phyloP scores from a whole-genome alignment of 2,888 invertebrate species.

The Apodemia duryi region DNA sequence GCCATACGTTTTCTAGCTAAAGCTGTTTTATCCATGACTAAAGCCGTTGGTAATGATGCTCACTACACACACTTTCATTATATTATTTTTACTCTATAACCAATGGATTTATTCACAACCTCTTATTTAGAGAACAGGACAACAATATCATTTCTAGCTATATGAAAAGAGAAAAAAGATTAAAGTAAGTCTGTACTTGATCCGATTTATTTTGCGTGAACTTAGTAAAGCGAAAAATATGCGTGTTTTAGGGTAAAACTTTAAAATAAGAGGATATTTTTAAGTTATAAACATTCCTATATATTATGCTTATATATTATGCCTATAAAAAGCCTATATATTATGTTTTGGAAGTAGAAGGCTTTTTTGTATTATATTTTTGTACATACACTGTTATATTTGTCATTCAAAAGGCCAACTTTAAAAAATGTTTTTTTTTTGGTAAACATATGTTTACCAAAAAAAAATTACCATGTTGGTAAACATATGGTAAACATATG shows the following conservation, averaged over 20 bases:
- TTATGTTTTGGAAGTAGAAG: too few relatives aligned
- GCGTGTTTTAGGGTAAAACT: neutral
- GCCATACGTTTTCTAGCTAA: slow-evolving; percentile 63
- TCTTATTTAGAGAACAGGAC: slow-evolving; percentile 43
- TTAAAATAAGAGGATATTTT: too few relatives aligned
- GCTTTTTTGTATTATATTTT: too few relatives aligned
- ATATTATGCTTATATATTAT: too few relatives aligned
- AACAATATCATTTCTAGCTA: slow-evolving; percentile 34
- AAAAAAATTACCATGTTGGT: too few relatives aligned
- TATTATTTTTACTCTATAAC: slow-evolving; percentile 54
- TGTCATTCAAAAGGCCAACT: too few relatives aligned
- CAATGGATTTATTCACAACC: slow-evolving; percentile 52
- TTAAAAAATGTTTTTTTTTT: too few relatives aligned
- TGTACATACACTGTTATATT: too few relatives aligned
- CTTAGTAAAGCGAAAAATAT: slow-evolving; percentile 72
- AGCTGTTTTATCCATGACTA: slow-evolving; percentile 59
- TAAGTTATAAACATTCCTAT: too few relatives aligned
- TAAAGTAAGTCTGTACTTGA: slow-evolving; percentile 53
- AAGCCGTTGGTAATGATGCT: slow-evolving; percentile 71
- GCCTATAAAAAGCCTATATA: too few relatives aligned
- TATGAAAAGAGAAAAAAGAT: slow-evolving; percentile 42
- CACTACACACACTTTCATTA: slow-evolving; percentile 65
- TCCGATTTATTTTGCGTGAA: slow-evolving; percentile 72
- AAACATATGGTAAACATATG: too few relatives aligned
- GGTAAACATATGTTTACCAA: too few relatives aligned